Evolutionary conservation across 2,797 vertebrate species (phyloP).

Genomic region (Sebastes alutus): DNA sequence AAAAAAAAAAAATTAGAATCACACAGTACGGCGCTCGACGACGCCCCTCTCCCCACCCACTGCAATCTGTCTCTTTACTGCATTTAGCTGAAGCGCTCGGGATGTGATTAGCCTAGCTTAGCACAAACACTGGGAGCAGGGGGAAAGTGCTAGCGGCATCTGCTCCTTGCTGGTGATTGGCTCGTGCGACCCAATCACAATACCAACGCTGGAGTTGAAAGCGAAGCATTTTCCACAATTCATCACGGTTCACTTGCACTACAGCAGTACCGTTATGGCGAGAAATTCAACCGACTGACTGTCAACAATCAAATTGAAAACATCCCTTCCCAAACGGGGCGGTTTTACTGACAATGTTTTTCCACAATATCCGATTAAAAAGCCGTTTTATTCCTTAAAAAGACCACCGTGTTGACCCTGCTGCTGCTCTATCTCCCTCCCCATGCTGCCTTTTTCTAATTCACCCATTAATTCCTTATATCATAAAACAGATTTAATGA

Average conservation of each 20-base stretch:
- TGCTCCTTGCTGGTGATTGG: background rate
- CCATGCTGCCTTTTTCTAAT: constrained; percentile 20
- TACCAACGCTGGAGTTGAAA: background rate
- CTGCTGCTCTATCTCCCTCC: constrained; percentile 10
- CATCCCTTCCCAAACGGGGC: background rate
- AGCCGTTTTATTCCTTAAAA: background rate
- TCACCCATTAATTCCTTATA: constrained; percentile 30
- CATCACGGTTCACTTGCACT: background rate
- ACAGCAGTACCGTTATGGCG: background rate
- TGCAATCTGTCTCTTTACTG: background rate
- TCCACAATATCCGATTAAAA: background rate
- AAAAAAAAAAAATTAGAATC: background rate
- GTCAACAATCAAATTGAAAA: background rate
- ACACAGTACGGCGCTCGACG: background rate
- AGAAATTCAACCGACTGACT: background rate
- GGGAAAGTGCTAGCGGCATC: background rate
- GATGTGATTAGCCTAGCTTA: background rate
- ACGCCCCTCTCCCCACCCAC: background rate
- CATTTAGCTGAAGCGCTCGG: too few relatives aligned
- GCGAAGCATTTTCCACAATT: background rate
- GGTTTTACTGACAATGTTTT: background rate
- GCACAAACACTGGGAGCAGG: background rate
- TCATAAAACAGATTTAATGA: constrained; percentile 16
- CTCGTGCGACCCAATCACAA: background rate
- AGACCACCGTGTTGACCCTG: background rate